phyloP scores from a whole-genome alignment of 2,113 vertebrate species.

The Notothenia coriiceps region DNA sequence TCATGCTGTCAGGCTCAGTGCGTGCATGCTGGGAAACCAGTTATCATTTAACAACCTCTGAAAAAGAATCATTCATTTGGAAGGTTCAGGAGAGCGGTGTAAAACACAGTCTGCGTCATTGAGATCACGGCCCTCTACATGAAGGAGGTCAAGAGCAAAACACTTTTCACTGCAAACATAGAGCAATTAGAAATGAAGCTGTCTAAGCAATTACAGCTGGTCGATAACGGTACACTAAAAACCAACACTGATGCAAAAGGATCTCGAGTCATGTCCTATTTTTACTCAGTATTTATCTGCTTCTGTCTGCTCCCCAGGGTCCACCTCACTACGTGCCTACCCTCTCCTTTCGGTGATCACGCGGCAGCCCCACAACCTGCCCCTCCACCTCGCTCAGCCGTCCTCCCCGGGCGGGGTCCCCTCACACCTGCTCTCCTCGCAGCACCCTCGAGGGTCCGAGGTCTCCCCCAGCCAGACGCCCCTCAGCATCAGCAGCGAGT shows the following conservation, averaged over 20 bases:
- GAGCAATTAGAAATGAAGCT: conserved; percentile 64
- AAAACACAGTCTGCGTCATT: conserved; percentile 82
- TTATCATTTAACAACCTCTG: conserved; percentile 67
- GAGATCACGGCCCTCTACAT: conserved; percentile 69
- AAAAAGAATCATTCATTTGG: conserved; percentile 76
- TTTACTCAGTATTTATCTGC: conserved; percentile 7
- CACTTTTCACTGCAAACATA: conserved; percentile 70
- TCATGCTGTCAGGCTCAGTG: conserved; percentile 15
- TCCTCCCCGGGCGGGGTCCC: conserved; percentile 73
- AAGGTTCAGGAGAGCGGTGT: conserved; percentile 76
- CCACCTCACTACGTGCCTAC: conserved; percentile 89
- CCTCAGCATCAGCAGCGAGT: conserved; percentile 93
- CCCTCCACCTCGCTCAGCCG: conserved; percentile 85
- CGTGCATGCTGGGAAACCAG: conserved; percentile 31
- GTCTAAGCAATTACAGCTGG: conserved; percentile 53
- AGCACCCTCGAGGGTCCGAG: conserved; percentile 71
- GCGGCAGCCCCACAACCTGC: conserved; percentile 84
- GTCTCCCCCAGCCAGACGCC: conserved; percentile 81
- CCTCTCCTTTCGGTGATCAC: conserved; percentile 95
- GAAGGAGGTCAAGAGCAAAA: conserved; percentile 74
- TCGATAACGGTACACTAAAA: conserved; percentile 62
- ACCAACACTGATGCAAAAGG: conserved; percentile 21
- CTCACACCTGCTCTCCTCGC: conserved; percentile 73
- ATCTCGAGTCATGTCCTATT: conserved; percentile 4
- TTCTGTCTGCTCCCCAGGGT: conserved; percentile 81